Percentiles rank a stretch among this genome's conserved stretches.
These are phyloP conservation scores for Dyspetes luteomarginatus DNA, from an alignment of 2,888 invertebrate species.

Conservation along the genomic window DNA sequence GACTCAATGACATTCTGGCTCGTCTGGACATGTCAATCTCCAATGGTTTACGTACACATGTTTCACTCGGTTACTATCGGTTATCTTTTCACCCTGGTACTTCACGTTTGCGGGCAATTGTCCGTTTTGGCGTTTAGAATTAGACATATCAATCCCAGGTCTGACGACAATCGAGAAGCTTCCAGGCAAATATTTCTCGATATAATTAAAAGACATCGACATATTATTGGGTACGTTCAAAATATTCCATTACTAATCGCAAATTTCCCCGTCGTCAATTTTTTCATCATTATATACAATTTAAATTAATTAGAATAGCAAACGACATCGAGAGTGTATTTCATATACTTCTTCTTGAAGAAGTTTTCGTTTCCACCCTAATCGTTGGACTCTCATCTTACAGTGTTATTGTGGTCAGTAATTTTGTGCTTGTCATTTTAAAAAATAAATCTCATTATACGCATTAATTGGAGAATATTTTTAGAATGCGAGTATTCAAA, in stretches of 20 bases:
- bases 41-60: slow-evolving; percentile 46
- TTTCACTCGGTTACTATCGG: slow-evolving; percentile 49
- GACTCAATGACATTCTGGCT: slow-evolving; percentile 48
- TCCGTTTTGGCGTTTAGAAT: slow-evolving; percentile 53
- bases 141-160: slow-evolving; percentile 15
- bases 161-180: background rate
- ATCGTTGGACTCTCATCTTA: slow-evolving; percentile 47
- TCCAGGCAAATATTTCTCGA: slow-evolving; percentile 15
- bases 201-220: slow-evolving; percentile 30
- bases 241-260: background rate
- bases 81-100: slow-evolving; percentile 46
- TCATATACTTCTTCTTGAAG: no score
- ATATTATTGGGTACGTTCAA: slow-evolving; percentile 41
- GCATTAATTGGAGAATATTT: background rate
- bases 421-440: background rate
- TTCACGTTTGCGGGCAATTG: slow-evolving; percentile 55
- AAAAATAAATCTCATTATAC: background rate
- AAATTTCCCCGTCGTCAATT: background rate
- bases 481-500: slow-evolving; percentile 33
- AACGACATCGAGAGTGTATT: no score
- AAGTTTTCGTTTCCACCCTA: slow-evolving; percentile 47
- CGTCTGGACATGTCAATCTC: slow-evolving; percentile 49
- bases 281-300: no score
- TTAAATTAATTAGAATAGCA: slow-evolving; percentile 18
- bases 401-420: slow-evolving; percentile 39